Conservation (phyloP, 1,140 invertebrate species). For the Chironomus striatipennis region DNA sequence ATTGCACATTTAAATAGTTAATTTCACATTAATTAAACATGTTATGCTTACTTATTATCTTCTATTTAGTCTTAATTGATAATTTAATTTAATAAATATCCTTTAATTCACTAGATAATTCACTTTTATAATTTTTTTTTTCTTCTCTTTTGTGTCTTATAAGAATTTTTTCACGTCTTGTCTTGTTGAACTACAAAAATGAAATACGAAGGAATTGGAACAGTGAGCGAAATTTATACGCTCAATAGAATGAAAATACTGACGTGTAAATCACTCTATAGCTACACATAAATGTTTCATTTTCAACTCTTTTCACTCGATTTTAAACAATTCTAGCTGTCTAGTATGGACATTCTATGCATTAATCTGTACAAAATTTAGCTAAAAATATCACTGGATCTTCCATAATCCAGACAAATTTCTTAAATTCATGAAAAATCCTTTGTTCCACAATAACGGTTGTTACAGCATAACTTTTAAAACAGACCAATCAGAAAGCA, state of each 20-base stretch:
- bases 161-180: not conserved
- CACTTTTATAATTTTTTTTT: not conserved
- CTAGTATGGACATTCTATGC: too few relatives aligned
- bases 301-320: not conserved
- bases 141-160: not conserved
- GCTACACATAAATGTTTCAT: not conserved
- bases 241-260: not conserved
- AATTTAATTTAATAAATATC: not conserved
- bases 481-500: too few relatives aligned
- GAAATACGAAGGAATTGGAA: not conserved
- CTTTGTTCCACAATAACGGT: too few relatives aligned
- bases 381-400: too few relatives aligned
- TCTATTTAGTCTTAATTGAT: not conserved
- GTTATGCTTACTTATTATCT: not conserved
- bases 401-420: too few relatives aligned
- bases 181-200: not conserved
- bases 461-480: too few relatives aligned
- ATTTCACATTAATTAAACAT: not conserved
- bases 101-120: not conserved
- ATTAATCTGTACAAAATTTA: too few relatives aligned
- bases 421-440: too few relatives aligned
- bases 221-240: not conserved
- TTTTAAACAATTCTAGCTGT: too few relatives aligned
- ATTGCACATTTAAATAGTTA: not conserved
- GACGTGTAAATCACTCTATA: not conserved